phyloP scores from a whole-genome alignment of 2,888 invertebrate genomes.

The Sminthurinus aureus region DNA sequence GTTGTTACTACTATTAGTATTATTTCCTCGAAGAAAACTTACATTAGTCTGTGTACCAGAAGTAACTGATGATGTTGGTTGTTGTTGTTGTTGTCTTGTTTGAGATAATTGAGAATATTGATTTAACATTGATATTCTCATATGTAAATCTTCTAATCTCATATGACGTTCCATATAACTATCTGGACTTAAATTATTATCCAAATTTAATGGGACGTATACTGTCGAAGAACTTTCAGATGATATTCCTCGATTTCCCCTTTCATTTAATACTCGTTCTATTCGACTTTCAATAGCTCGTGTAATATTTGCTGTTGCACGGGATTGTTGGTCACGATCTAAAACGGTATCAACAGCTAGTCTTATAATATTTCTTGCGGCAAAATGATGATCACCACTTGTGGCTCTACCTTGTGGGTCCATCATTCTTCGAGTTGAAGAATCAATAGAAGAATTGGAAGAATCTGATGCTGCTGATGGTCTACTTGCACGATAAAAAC shows the following conservation, averaged over 20 bases:
- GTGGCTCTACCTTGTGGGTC: no score
- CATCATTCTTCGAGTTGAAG: constrained; percentile 32
- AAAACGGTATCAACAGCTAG: constrained; percentile 54
- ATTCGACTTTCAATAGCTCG: constrained; percentile 58
- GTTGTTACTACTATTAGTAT: no score
- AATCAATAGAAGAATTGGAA: constrained; percentile 3
- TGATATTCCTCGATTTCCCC: constrained; percentile 51
- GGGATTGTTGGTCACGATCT: constrained; percentile 14
- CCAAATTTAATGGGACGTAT: background rate
- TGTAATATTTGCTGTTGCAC: constrained; percentile 35
- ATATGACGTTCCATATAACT: constrained; percentile 19
- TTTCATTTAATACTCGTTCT: constrained; percentile 57
- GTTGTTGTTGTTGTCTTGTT: constrained; percentile 25
- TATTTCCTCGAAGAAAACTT: constrained; percentile 14
- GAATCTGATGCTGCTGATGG: constrained; percentile 1
- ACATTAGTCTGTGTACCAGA: constrained; percentile 51
- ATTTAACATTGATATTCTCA: constrained; percentile 32
- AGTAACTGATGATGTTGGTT: constrained; percentile 42
- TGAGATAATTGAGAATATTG: constrained; percentile 9
- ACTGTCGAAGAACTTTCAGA: constrained; percentile 24
- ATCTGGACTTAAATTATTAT: background rate
- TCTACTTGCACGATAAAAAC: background rate
- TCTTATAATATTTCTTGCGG: constrained; percentile 40
- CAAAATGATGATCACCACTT: no score
- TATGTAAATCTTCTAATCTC: constrained; percentile 50